Conservation (phyloP, 2,797 vertebrate genomes). For the Mallotus villosus region DNA sequence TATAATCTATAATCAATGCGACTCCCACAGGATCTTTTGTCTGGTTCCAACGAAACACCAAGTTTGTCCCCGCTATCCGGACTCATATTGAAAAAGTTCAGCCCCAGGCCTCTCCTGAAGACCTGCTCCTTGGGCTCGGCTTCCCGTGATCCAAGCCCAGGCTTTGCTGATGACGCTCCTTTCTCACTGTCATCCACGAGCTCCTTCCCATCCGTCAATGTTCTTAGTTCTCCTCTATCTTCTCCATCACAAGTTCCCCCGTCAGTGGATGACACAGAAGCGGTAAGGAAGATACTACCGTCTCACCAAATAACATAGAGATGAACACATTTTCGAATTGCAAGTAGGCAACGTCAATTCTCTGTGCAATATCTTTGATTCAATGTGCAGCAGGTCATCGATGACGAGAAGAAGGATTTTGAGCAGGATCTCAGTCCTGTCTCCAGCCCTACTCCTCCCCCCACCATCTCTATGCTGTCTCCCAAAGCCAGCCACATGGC, state of each 20-base stretch:
- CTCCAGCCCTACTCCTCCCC: conserved; percentile 33
- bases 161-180: conserved; percentile 41
- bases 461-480: conserved; percentile 61
- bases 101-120: conserved; percentile 36
- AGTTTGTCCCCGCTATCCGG: conserved; percentile 64
- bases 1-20: neutral
- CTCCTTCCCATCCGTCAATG: conserved; percentile 33
- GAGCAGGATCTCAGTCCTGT: conserved; percentile 24
- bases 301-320: neutral
- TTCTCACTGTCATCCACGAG: conserved; percentile 44
- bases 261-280: conserved; percentile 31
- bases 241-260: conserved; percentile 6
- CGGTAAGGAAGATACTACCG: conserved; percentile 32
- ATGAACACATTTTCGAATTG: neutral
- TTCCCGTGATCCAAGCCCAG: conserved; percentile 50
- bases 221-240: neutral
- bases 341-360: neutral
- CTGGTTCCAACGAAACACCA: conserved; percentile 59
- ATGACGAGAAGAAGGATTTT: conserved; percentile 31
- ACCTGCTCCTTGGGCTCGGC: conserved; percentile 45
- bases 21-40: conserved; percentile 67
- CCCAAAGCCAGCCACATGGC: conserved; percentile 79
- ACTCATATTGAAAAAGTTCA: conserved; percentile 63
- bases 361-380: too few relatives aligned
- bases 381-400: conserved; percentile 15